phyloP scores from a whole-genome alignment of 2,797 vertebrate species.

The Poeciliopsis presidionis region DNA sequence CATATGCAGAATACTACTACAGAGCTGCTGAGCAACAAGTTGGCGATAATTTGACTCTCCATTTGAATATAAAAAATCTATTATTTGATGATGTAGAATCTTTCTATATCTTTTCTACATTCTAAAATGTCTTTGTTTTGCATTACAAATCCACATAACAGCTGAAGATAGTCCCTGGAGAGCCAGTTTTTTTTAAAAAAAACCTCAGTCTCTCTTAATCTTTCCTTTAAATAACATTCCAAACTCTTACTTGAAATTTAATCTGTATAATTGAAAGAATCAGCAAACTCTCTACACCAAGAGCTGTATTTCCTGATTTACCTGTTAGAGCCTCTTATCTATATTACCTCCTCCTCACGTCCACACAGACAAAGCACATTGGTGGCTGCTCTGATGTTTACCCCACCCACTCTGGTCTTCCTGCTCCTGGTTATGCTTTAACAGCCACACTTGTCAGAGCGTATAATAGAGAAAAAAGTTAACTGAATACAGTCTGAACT shows the following conservation, averaged over 20 bases:
- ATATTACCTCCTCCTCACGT: conserved; percentile 42
- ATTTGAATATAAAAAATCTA: not conserved
- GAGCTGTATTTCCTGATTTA: conserved; percentile 48
- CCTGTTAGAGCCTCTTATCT: conserved; percentile 31
- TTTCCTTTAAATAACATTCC: not conserved
- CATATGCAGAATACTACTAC: not conserved
- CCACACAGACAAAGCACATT: conserved; percentile 36
- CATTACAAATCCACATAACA: not conserved
- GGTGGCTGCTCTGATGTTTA: not conserved
- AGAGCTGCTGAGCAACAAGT: not conserved
- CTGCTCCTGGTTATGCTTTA: conserved; percentile 6
- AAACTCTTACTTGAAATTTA: not conserved
- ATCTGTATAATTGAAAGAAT: not conserved
- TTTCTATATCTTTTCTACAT: not conserved
- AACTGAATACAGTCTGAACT: not conserved
- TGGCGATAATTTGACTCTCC: not conserved
- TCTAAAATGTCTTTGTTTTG: not conserved
- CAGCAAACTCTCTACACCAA: not conserved
- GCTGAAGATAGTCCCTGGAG: not conserved
- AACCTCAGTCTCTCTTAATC: not conserved
- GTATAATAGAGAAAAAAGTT: too few species aligned
- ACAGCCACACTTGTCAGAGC: not conserved
- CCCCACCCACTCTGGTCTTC: not conserved
- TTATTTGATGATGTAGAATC: not conserved
- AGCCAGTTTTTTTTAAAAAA: not conserved